A percentile compares a stretch with the other conserved stretches of the same genome.
phyloP scores from a whole-genome alignment of 2,113 vertebrate species.

The Heloderma charlesbogerti region DNA sequence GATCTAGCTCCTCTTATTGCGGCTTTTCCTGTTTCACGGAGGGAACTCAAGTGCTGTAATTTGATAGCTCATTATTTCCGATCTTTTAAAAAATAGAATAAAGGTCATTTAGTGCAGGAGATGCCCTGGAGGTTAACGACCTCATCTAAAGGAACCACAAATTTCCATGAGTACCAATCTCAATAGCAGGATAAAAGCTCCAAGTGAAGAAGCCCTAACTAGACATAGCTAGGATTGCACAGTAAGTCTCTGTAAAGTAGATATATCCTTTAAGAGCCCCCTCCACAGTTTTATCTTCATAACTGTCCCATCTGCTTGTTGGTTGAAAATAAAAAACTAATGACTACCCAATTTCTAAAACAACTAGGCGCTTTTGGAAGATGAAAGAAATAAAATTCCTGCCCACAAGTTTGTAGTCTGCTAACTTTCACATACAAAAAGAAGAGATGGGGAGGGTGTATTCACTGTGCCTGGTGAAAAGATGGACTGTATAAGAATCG shows the following conservation, averaged over 20 bases:
- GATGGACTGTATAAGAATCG: not conserved
- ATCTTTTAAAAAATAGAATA: no score
- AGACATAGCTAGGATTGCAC: conserved; percentile 7
- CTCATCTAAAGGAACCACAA: no score
- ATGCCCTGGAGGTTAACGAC: no score
- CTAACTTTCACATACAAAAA: not conserved
- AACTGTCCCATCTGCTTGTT: not conserved
- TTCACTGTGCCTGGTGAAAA: not conserved
- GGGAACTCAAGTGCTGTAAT: no score
- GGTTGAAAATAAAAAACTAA: not conserved
- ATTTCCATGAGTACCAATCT: no score
- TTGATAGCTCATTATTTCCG: no score
- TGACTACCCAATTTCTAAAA: not conserved
- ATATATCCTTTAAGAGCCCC: not conserved
- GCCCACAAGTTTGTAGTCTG: not conserved
- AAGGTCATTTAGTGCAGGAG: no score
- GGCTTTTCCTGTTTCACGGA: no score
- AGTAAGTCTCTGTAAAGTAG: not conserved
- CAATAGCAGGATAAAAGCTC: no score
- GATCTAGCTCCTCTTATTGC: no score
- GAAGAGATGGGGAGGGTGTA: not conserved
- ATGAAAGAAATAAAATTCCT: not conserved
- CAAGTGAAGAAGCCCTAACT: not conserved
- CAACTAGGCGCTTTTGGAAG: not conserved
- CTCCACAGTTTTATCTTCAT: not conserved